phyloP scores from a whole-genome alignment of 2,113 vertebrate genomes.

The Lanius collurio region DNA sequence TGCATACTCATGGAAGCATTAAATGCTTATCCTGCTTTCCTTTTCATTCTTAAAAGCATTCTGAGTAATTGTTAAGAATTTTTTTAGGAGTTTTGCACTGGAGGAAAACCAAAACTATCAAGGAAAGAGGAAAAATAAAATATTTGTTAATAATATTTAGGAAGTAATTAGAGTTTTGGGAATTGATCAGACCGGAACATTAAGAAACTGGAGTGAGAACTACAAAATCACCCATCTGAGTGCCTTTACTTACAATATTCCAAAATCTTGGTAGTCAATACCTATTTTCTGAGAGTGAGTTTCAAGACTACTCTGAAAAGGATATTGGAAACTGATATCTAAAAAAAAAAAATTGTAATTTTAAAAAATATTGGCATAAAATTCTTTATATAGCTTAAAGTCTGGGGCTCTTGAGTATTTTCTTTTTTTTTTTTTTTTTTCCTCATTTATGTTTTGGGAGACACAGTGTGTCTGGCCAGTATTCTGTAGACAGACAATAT shows the following conservation, averaged over 20 bases:
- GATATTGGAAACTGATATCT: not conserved
- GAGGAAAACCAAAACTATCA: not conserved
- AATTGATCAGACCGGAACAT: not conserved
- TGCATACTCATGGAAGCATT: not conserved
- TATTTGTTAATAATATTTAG: not conserved
- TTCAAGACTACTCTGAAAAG: not conserved
- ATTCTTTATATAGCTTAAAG: not conserved
- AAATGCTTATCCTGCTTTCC: not conserved
- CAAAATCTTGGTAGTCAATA: not conserved
- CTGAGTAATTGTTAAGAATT: not conserved
- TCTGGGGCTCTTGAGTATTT: not conserved
- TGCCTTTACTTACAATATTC: not conserved
- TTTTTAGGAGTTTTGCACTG: not conserved
- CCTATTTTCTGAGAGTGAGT: not conserved
- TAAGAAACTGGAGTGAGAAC: not conserved
- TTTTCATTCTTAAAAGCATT: not conserved
- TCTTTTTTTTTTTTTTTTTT: not conserved
- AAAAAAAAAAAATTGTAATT: not conserved
- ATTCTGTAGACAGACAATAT: not conserved
- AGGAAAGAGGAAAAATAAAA: not conserved
- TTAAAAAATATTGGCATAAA: not conserved
- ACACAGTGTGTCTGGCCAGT: not conserved
- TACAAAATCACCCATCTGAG: not conserved
- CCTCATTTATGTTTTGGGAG: not conserved
- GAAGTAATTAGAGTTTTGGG: not conserved